Conservation (phyloP, 1,140 invertebrate species). For the Diorhabda elongata region DNA sequence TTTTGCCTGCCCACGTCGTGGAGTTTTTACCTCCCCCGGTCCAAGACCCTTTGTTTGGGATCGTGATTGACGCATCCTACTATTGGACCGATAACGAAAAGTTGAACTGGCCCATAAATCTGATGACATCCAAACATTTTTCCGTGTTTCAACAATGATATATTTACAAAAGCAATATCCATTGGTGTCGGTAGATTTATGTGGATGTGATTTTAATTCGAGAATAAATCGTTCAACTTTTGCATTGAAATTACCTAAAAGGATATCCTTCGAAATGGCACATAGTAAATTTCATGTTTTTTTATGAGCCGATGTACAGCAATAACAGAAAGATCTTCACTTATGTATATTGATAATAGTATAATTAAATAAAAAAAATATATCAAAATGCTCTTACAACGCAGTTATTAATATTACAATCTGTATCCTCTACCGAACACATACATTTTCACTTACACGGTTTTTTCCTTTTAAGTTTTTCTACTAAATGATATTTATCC, state of each 20-base stretch:
- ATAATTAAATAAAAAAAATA: no score
- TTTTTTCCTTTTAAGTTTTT: no score
- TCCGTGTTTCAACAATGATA: slow-evolving; percentile 13
- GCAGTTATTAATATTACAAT: no score
- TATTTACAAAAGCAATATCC: slow-evolving; percentile 11
- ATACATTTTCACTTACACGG: no score
- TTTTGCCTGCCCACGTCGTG: neutral
- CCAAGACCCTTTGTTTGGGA: slow-evolving; percentile 7
- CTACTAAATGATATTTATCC: no score
- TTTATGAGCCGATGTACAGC: no score
- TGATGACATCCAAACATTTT: slow-evolving; percentile 14
- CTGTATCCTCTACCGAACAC: no score
- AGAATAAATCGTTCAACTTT: neutral
- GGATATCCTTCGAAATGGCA: no score
- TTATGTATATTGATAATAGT: no score
- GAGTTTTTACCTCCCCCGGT: slow-evolving; percentile 6
- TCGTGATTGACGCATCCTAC: slow-evolving; percentile 12
- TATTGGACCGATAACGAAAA: slow-evolving; percentile 14
- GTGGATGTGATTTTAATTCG: neutral
- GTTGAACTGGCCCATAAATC: slow-evolving; percentile 14
- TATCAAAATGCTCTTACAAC: no score
- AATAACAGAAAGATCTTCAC: no score
- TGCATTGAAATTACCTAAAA: neutral
- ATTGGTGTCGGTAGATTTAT: slow-evolving; percentile 10
- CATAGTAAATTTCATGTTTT: no score